Evolutionary conservation across 2,797 vertebrate species (phyloP).

Genomic region (Yasuhikotakia modesta): DNA sequence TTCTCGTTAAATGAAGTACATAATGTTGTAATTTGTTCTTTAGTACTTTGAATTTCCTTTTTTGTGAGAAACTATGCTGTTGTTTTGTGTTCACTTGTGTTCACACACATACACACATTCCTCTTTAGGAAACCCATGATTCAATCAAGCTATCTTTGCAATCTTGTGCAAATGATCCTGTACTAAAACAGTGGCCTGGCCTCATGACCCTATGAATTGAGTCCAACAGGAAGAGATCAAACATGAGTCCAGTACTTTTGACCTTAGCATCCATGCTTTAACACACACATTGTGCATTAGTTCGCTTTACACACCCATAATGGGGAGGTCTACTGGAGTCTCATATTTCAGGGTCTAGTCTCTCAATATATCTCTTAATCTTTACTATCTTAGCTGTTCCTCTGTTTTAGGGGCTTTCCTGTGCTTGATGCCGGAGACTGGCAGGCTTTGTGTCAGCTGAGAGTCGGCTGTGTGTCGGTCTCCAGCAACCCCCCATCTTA

Average conservation of each 20-base stretch:
- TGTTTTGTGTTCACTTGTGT: not conserved
- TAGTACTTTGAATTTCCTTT: not conserved
- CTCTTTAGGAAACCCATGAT: not conserved
- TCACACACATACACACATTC: constrained; percentile 16
- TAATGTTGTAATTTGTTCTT: not conserved
- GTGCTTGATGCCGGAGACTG: constrained; percentile 69
- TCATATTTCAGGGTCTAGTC: constrained; percentile 66
- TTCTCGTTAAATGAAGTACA: no score
- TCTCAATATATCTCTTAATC: constrained; percentile 70
- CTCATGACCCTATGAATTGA: constrained; percentile 43
- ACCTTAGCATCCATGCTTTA: constrained; percentile 31
- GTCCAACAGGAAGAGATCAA: constrained; percentile 52
- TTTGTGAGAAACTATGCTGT: not conserved
- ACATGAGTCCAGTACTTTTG: constrained; percentile 39
- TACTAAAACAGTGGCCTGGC: constrained; percentile 40
- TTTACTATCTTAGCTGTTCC: constrained; percentile 63
- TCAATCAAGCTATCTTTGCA: constrained; percentile 37
- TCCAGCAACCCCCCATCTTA: constrained; percentile 65
- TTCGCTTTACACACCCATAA: constrained; percentile 11
- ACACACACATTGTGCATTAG: constrained; percentile 25
- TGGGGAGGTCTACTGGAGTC: constrained; percentile 49
- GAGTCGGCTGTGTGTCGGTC: constrained; percentile 53
- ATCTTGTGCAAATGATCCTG: constrained; percentile 48
- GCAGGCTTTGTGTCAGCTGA: constrained; percentile 63
- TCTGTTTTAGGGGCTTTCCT: constrained; percentile 65